Percentiles rank a stretch among this genome's conserved stretches.
Conservation (phyloP, 2,113 vertebrate genomes). For the Bettongia penicillata region DNA sequence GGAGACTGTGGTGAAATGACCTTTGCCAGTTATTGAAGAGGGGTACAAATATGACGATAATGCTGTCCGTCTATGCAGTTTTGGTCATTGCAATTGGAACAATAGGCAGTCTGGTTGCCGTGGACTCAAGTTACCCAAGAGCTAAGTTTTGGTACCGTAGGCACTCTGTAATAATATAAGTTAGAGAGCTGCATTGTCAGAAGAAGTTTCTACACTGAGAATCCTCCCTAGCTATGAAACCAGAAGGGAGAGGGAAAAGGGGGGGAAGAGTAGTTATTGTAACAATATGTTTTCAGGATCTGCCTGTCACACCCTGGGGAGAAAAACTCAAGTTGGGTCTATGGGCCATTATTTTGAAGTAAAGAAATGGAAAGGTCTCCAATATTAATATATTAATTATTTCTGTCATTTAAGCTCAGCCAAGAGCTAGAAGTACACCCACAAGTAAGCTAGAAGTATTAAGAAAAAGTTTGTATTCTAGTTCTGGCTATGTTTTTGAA, state of each 20-base stretch:
- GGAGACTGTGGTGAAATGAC: slow-evolving; percentile 45
- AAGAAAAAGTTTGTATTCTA: not conserved
- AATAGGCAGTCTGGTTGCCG: not conserved
- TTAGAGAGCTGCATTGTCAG: not conserved
- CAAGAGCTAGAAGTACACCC: not conserved
- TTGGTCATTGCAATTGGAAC: not conserved
- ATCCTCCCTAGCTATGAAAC: not conserved
- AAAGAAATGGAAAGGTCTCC: not conserved
- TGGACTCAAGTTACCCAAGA: not conserved
- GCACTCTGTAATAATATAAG: not conserved
- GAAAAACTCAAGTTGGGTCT: not conserved
- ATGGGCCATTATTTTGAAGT: not conserved
- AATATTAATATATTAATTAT: not conserved
- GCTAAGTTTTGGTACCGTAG: not conserved
- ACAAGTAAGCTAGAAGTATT: not conserved
- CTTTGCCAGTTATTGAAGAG: not conserved
- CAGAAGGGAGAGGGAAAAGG: not conserved
- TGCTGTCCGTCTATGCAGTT: not conserved
- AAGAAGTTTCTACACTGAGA: not conserved
- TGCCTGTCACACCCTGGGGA: not conserved
- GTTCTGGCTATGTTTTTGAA: slow-evolving; percentile 42
- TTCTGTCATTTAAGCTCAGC: not conserved
- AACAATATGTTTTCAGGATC: not conserved
- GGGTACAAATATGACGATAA: not conserved
- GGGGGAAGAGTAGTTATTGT: not conserved